phyloP scores from a whole-genome alignment of 2,113 vertebrate genomes.

The Vombatus ursinus region DNA sequence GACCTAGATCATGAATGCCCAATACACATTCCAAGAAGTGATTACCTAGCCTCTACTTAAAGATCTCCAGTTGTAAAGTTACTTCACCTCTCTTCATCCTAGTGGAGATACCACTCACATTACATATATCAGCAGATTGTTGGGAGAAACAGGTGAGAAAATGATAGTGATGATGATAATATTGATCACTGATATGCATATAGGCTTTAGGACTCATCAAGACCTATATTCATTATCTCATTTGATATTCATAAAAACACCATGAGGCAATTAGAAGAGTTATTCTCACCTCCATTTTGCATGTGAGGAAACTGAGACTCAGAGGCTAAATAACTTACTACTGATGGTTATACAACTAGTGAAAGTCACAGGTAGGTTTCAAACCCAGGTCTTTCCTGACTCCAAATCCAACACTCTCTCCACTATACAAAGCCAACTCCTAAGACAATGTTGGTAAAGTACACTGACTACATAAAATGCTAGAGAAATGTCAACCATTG shows the following conservation, averaged over 20 bases:
- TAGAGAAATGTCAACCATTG: background rate
- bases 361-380: background rate
- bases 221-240: background rate
- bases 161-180: background rate
- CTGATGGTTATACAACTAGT: background rate
- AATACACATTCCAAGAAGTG: background rate
- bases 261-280: background rate
- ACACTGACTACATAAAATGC: background rate
- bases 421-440: background rate
- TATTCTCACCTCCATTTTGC: background rate
- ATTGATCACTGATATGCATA: background rate
- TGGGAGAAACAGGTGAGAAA: background rate
- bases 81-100: background rate
- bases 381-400: background rate
- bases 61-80: background rate
- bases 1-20: background rate
- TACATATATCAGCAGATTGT: background rate
- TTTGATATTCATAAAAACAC: background rate
- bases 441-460: background rate
- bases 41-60: background rate
- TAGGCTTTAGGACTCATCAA: background rate
- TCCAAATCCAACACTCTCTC: background rate
- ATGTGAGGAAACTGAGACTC: background rate
- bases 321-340: background rate
- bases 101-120: background rate